These are phyloP conservation scores for Drosophila multiciliata DNA, from an alignment of 2,888 invertebrate species.

Conservation along the genomic window DNA sequence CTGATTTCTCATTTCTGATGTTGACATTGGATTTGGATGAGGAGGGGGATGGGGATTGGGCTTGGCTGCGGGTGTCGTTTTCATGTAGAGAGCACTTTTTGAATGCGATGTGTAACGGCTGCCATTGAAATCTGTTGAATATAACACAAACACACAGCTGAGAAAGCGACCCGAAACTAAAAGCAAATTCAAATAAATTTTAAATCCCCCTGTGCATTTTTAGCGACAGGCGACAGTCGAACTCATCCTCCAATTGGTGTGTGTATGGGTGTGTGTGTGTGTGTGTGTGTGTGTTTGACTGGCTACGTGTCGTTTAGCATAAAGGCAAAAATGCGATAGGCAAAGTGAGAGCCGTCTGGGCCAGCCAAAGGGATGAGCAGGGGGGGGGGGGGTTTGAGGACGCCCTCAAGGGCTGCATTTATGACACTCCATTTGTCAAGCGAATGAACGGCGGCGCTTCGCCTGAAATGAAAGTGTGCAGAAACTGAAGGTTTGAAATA, in stretches of 20 bases:
- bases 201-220: slow-evolving; percentile 80
- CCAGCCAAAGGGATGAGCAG: background rate
- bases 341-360: slow-evolving; percentile 16
- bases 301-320: slow-evolving; percentile 77
- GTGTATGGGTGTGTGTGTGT: slow-evolving; percentile 12
- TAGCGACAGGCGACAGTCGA: slow-evolving; percentile 70
- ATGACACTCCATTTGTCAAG: slow-evolving; percentile 81
- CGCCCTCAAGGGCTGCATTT: slow-evolving; percentile 81
- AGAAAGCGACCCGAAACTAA: slow-evolving; percentile 66
- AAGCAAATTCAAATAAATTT: slow-evolving; percentile 82
- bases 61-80: slow-evolving; percentile 33
- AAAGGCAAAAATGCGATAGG: slow-evolving; percentile 64
- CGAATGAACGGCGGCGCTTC: slow-evolving; percentile 60
- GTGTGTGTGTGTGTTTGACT: slow-evolving; percentile 17
- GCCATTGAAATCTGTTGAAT: slow-evolving; percentile 80
- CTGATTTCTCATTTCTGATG: slow-evolving; percentile 48
- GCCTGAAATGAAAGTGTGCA: slow-evolving; percentile 61
- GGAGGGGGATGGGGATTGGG: slow-evolving; percentile 32
- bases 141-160: slow-evolving; percentile 37
- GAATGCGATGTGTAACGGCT: slow-evolving; percentile 76
- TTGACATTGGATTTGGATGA: slow-evolving; percentile 15
- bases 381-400: slow-evolving; percentile 16
- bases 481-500: slow-evolving; percentile 48
- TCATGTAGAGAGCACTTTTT: slow-evolving; percentile 70
- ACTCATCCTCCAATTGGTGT: slow-evolving; percentile 43